Evolutionary conservation across 2,113 vertebrate species (phyloP).

Genomic region (Ceratotherium simum): DNA sequence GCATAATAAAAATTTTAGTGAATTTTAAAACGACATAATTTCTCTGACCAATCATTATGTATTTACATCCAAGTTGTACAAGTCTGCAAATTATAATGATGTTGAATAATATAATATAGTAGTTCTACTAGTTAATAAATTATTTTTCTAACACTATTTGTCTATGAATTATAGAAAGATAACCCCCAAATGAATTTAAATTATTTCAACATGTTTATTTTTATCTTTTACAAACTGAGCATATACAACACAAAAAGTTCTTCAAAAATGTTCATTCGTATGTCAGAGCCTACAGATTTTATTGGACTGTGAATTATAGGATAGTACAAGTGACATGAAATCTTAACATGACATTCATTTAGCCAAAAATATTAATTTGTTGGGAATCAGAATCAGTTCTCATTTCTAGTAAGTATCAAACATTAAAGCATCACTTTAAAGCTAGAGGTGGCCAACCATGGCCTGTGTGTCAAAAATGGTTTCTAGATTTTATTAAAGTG

Average conservation of each 20-base stretch:
- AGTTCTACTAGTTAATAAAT: background rate
- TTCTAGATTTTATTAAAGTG: background rate
- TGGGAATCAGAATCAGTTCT: background rate
- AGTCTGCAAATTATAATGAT: constrained; percentile 18
- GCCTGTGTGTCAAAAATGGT: background rate
- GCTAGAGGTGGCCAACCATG: background rate
- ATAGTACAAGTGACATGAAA: background rate
- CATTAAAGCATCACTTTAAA: background rate
- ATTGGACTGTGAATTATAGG: background rate
- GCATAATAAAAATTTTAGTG: background rate
- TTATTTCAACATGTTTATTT: background rate
- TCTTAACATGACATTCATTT: background rate
- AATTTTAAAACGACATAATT: constrained; percentile 57
- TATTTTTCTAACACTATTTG: constrained; percentile 48
- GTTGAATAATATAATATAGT: background rate
- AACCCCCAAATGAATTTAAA: constrained; percentile 26
- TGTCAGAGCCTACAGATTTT: background rate
- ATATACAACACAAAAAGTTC: background rate
- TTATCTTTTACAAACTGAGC: constrained; percentile 33
- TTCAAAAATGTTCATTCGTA: constrained; percentile 22
- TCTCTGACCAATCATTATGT: constrained; percentile 22
- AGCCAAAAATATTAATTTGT: constrained; percentile 37
- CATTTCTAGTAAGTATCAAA: background rate
- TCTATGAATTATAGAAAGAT: background rate
- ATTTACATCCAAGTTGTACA: background rate